Evolutionary conservation across 2,797 vertebrate species (phyloP).

Genomic region (Pseudochirops cupreus): DNA sequence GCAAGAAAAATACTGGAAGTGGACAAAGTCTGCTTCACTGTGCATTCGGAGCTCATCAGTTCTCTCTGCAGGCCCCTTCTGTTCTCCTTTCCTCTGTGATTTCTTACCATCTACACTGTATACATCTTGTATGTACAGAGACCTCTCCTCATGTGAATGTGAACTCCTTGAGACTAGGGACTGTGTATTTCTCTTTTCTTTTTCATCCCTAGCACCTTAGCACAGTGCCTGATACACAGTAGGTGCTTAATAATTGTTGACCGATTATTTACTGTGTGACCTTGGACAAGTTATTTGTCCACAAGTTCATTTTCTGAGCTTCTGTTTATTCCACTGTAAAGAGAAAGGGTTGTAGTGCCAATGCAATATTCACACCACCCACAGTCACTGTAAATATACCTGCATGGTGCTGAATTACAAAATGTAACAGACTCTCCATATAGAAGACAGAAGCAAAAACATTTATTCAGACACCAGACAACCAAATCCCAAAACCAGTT

Average conservation of each 20-base stretch:
- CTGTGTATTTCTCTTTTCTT: background rate
- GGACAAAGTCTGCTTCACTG: background rate
- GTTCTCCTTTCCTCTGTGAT: background rate
- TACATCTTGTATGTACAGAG: background rate
- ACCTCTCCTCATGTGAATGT: background rate
- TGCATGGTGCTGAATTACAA: too few species aligned
- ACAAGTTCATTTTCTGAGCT: background rate
- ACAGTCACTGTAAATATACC: too few species aligned
- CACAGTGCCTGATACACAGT: background rate
- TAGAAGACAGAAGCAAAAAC: too few species aligned
- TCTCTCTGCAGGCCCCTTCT: background rate
- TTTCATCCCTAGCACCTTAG: background rate
- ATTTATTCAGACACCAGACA: too few species aligned
- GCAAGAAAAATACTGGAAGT: background rate
- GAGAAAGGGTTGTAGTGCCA: background rate
- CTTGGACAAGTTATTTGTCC: background rate
- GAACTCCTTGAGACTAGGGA: background rate
- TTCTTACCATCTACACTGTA: background rate
- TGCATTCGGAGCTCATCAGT: background rate
- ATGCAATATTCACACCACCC: too few species aligned
- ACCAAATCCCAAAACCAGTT: too few species aligned
- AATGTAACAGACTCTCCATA: too few species aligned
- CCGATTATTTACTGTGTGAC: background rate
- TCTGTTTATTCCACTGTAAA: background rate
- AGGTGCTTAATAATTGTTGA: background rate